Evolutionary conservation across 2,888 invertebrate species (phyloP), one percentile per base, ranked within the genome.

Genomic region (Sceliomorpha sp.): DNA sequence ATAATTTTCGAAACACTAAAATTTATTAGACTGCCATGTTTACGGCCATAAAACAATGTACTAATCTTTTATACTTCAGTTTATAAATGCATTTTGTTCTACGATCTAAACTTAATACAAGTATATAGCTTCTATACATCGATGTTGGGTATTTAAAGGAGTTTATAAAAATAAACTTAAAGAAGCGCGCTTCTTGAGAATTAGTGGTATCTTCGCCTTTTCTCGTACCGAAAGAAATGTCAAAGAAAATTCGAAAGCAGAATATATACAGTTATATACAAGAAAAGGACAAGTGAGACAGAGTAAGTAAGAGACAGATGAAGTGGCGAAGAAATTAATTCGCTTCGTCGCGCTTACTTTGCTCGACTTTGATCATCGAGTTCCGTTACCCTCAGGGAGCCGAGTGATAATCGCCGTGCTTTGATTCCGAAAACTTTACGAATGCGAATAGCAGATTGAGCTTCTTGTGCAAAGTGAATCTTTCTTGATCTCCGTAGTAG

Each of bases 301-400:
- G 8, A 29, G 29, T 5, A 9, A 29, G 24, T 3, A 3, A 5
- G 29, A 12, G 45, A 50, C 36, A 60, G 60, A 51, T 27, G 51
- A 62, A 51, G 62, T 45, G 32, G 39, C 39, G 53, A 20, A 62
- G 62, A 53, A 62, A 62, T 62, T 62, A 62, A 62, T 62, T 51
- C 62, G 62, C 62, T 53, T 62, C 45, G 51, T 62, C 53, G 62
- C 62, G 62, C 62, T 44, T 62, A 62, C 53, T 62, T 62, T 51
- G 32, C 45, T 14, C 45, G 53, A 62, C 62, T 62, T 62, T 62
- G 62, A 62, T 62, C 51, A 53, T 45, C 27, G 51, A 60, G 60
- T 59, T 59, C 59, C 29, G 32, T 60, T n/a, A 29, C 60, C 44
- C 29, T 42, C 50, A 51, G 37, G 37, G 50, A 42, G 36, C 50